These are phyloP conservation scores for Drosophila pachea DNA, from an alignment of 1,140 invertebrate genomes.

Conservation along the genomic window DNA sequence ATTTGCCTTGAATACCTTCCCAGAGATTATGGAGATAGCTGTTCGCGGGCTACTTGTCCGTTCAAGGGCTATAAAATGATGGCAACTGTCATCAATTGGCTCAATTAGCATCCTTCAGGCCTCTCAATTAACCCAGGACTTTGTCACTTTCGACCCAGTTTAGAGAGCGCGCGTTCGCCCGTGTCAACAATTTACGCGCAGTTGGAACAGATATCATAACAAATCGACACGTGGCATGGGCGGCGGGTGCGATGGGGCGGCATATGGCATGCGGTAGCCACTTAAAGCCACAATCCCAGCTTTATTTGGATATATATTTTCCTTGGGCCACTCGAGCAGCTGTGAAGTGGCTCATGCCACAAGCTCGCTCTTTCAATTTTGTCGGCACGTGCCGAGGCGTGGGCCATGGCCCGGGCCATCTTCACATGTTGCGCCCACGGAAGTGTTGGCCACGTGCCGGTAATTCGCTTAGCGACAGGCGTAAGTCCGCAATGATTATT, in stretches of 20 bases:
- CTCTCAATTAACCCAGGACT: background rate
- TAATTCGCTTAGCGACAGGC: slow-evolving; percentile 71
- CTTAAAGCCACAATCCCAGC: slow-evolving; percentile 31
- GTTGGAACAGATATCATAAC: slow-evolving; percentile 61
- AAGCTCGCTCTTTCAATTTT: slow-evolving; percentile 27
- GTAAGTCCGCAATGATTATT: slow-evolving; percentile 65
- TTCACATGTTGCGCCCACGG: slow-evolving; percentile 64
- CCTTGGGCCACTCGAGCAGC: slow-evolving; percentile 59
- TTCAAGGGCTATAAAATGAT: background rate
- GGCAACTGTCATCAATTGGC: slow-evolving; percentile 4
- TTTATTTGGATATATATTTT: slow-evolving; percentile 2
- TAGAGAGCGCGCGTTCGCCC: slow-evolving; percentile 28
- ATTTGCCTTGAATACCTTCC: background rate
- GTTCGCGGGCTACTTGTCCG: background rate
- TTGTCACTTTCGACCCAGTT: slow-evolving; percentile 11
- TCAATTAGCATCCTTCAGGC: slow-evolving; percentile 52
- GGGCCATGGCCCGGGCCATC: slow-evolving; percentile 7
- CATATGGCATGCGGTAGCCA: slow-evolving; percentile 10
- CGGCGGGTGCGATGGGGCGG: background rate
- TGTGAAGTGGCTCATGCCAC: slow-evolving; percentile 37
- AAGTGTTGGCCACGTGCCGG: slow-evolving; percentile 58
- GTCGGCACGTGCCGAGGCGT: slow-evolving; percentile 23
- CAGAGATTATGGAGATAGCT: too few species aligned
- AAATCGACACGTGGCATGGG: slow-evolving; percentile 46
- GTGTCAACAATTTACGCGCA: slow-evolving; percentile 48